Conservation (phyloP, 2,797 vertebrate genomes). For the Carduelis carduelis region DNA sequence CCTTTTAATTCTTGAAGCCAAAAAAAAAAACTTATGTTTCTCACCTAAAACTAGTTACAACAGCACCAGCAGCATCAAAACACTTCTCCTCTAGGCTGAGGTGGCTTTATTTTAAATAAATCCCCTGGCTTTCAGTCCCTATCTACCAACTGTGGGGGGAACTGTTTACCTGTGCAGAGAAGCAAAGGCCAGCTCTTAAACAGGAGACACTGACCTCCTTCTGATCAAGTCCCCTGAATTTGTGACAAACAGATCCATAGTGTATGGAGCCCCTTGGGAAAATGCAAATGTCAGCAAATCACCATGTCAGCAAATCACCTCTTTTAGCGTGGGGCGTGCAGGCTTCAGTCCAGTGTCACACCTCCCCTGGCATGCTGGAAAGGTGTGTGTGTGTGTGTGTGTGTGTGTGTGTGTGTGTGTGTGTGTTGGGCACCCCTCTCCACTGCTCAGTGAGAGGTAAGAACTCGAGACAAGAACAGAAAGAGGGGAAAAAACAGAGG, state of each 20-base stretch:
- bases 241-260: neutral
- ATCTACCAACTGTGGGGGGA: neutral
- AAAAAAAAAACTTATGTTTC: neutral
- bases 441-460: accelerated
- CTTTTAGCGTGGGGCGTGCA: neutral
- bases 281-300: constrained; percentile 31
- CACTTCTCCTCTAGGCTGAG: neutral
- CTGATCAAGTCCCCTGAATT: neutral
- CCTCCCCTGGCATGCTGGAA: neutral
- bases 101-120: neutral
- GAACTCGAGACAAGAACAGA: neutral
- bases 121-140: neutral
- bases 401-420: too few relatives aligned
- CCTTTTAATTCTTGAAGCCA: neutral
- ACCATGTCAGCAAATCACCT: neutral
- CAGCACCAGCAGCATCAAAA: neutral
- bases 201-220: neutral
- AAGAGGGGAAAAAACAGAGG: too few relatives aligned
- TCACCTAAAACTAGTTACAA: neutral
- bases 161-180: constrained; percentile 8
- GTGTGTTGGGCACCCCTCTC: neutral
- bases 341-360: neutral
- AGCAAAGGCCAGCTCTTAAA: constrained; percentile 15
- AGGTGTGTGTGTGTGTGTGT: neutral
- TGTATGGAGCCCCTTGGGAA: neutral